Evolutionary conservation across 2,888 invertebrate genomes (phyloP).

Genomic region (Pimpla rufipes): DNA sequence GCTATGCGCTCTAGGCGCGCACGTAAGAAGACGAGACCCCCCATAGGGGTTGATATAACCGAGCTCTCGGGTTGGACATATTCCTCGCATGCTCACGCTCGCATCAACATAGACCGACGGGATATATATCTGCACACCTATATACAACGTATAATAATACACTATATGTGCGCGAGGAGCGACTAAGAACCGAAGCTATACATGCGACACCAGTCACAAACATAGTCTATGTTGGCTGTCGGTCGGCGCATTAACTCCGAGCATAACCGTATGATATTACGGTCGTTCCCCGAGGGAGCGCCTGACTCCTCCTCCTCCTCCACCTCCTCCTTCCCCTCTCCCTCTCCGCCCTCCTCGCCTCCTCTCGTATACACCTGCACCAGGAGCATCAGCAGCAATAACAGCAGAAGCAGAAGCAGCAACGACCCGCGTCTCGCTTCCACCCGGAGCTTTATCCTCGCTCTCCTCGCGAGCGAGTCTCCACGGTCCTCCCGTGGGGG

Average conservation of each 20-base stretch:
- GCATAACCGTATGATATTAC: constrained; percentile 80
- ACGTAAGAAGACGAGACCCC: constrained; percentile 62
- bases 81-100: constrained; percentile 1
- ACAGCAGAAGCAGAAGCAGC: constrained; percentile 59
- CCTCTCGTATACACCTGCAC: constrained; percentile 74
- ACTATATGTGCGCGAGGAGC: constrained; percentile 11
- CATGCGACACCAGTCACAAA: constrained; percentile 77
- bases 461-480: no score
- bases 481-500: constrained; percentile 57
- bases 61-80: constrained; percentile 32
- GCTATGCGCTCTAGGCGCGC: neutral
- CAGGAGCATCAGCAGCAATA: constrained; percentile 51
- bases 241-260: constrained; percentile 75
- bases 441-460: constrained; percentile 19
- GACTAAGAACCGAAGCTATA: constrained; percentile 67
- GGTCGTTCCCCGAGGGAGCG: constrained; percentile 72
- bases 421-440: constrained; percentile 56
- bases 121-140: neutral
- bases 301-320: constrained; percentile 60
- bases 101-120: neutral
- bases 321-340: constrained; percentile 52
- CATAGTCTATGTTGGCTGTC: constrained; percentile 75
- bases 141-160: neutral
- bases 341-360: no score
- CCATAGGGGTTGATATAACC: constrained; percentile 55